A percentile compares a stretch with the other conserved stretches of the same genome.
Evolutionary conservation across 1,140 invertebrate genomes (phyloP).

Genomic region (Zaprionus gabonicus): DNA sequence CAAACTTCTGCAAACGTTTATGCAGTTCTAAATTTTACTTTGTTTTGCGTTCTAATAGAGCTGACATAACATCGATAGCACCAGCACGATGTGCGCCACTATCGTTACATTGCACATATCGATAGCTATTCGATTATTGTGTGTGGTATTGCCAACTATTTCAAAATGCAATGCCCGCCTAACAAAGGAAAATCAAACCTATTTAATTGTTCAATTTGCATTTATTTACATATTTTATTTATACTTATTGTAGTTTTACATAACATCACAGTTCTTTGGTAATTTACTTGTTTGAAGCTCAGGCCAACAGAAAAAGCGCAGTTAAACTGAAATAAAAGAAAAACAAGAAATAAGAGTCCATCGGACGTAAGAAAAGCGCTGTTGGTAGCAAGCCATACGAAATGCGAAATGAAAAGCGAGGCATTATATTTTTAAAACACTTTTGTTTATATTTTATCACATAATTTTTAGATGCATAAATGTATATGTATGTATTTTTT

Average conservation of each 20-base stretch:
- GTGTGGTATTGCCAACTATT: neutral
- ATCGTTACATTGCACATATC: neutral
- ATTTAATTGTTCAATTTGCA: neutral
- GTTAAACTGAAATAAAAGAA: constrained; percentile 58
- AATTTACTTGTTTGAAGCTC: neutral
- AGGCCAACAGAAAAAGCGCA: constrained; percentile 57
- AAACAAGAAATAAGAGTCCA: neutral
- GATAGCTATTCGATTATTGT: neutral
- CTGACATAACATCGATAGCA: neutral
- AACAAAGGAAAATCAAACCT: neutral
- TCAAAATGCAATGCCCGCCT: neutral
- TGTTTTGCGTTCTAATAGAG: neutral
- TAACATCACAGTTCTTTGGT: constrained; percentile 41
- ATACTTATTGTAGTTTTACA: neutral
- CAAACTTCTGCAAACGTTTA: neutral
- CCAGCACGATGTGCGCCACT: neutral
- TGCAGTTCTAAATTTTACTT: neutral
- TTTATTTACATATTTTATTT: constrained; percentile 1
- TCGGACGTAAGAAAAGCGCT: neutral
- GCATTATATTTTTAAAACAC: constrained; percentile 48
- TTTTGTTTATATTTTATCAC: constrained; percentile 69
- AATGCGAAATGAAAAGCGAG: constrained; percentile 40
- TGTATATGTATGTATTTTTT: constrained; percentile 16
- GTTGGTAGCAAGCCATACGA: constrained; percentile 5
- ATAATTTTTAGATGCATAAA: constrained; percentile 61